Base-by-base conservation (phyloP, 2,888 invertebrate species). In the Drosophila setosimentum region DNA sequence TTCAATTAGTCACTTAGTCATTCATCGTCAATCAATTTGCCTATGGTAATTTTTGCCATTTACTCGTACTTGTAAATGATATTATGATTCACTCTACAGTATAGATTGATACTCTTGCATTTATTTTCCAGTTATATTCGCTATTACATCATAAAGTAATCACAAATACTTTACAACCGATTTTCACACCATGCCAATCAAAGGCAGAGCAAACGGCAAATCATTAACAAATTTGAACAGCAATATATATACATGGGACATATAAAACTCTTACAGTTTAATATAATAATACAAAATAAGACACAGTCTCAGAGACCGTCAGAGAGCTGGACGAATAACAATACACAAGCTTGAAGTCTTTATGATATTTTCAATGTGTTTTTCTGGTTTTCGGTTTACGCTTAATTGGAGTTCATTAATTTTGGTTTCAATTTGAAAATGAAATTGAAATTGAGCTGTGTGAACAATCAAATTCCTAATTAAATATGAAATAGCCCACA, bases 331-430 rank as follows among this genome's bases (percentile, higher is more conserved):
- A 2, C 55, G 21, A n/a, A 18, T 48, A 49, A 62, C 63, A 78
- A 76, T 24, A 30, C 18, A 13, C 60, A 57, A 8, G 10, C 4
- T 21, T 54, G 21, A 50, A 33, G 35, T 55, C n/a, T 59, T 48
- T 37, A 48, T 55, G 29, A 48, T 55, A 53, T 42, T 57, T 65
- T n/a, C n/a, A 37, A 64, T 51, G 79, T 30, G 45, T 62, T 53
- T 68, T 29, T 53, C 27, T 45, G 55, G 29, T 55, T 80, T 58
- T 51, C 57, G 55, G 58, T 61, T 59, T 72, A 57, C 60, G 66
- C 76, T 90, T 87, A 87, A 87, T 89, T 87, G 78, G 73, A 87
- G 73, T 87, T 89, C 87, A 87, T 87, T 90, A 82, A 83, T 64
- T 76, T 73, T 45, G 49, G 54, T 59, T 77, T 89, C 45, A 70